Conservation (phyloP, 2,113 vertebrate species). For the Scomber colias region DNA sequence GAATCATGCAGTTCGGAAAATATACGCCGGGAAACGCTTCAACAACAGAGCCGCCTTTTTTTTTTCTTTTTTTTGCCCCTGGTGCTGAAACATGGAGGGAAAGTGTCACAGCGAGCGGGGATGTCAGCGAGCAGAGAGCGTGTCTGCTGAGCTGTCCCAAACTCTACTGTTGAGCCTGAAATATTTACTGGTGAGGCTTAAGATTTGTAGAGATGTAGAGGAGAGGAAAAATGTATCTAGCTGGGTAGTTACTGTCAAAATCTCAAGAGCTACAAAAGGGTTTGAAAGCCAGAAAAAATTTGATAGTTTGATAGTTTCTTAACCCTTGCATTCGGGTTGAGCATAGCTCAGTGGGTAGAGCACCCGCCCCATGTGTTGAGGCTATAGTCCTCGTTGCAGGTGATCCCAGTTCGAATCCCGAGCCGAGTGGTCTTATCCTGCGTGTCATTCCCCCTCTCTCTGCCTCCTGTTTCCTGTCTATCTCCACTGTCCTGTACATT, state of each 20-base stretch:
- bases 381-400: too few relatives aligned
- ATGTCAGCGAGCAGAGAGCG: conserved; percentile 21
- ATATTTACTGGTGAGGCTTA: conserved; percentile 51
- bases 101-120: conserved; percentile 39
- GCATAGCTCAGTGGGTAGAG: too few relatives aligned
- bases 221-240: conserved; percentile 4
- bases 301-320: too few relatives aligned
- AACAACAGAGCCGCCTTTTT: too few relatives aligned
- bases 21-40: neutral
- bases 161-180: conserved; percentile 40
- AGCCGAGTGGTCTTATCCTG: too few relatives aligned
- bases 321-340: too few relatives aligned
- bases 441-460: too few relatives aligned
- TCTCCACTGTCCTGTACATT: too few relatives aligned
- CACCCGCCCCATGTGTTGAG: too few relatives aligned
- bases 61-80: conserved; percentile 5
- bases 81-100: conserved; percentile 23
- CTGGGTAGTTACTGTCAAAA: conserved; percentile 14
- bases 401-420: too few relatives aligned
- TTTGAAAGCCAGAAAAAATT: neutral
- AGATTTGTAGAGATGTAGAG: conserved; percentile 1
- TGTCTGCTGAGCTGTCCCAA: conserved; percentile 58
- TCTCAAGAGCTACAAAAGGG: conserved; percentile 11
- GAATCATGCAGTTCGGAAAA: conserved; percentile 55
- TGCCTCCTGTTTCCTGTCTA: too few relatives aligned